Evolutionary conservation across 2,113 vertebrate genomes (phyloP).

Genomic region (Ameiurus melas): DNA sequence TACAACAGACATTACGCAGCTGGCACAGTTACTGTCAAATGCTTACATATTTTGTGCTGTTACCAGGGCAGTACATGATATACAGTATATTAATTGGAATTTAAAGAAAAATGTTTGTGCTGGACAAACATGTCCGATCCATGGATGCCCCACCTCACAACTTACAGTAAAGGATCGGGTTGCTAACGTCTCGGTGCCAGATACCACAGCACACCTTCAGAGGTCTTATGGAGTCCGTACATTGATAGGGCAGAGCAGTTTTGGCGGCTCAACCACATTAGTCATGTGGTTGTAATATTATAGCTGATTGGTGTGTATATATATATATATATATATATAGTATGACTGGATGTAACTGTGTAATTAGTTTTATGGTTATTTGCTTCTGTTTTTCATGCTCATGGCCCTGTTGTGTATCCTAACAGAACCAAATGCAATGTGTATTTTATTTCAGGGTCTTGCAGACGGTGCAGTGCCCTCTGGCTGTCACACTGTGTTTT

Average conservation of each 20-base stretch:
- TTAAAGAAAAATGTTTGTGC: too few species aligned
- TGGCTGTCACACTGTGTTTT: slow-evolving; percentile 27
- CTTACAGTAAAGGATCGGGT: too few species aligned
- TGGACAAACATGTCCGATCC: too few species aligned
- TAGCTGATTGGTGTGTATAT: too few species aligned
- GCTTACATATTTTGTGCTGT: not conserved
- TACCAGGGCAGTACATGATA: not conserved
- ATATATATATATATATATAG: not conserved
- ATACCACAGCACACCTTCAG: too few species aligned
- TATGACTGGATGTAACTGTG: not conserved
- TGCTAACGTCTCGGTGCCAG: too few species aligned
- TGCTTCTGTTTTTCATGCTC: slow-evolving; percentile 9
- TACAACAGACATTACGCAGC: not conserved
- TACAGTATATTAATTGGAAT: too few species aligned
- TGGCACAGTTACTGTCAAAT: not conserved
- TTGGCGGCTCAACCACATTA: too few species aligned
- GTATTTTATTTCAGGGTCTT: slow-evolving; percentile 22
- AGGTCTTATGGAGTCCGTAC: too few species aligned
- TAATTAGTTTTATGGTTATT: not conserved
- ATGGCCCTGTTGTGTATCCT: not conserved
- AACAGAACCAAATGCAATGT: not conserved
- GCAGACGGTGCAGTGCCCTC: slow-evolving; percentile 11
- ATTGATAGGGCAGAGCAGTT: too few species aligned
- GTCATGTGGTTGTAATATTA: too few species aligned
- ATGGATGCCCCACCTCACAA: too few species aligned